These are phyloP conservation scores for Emydoidea blandingii DNA, from an alignment of 2,797 vertebrate genomes.

Conservation along the genomic window DNA sequence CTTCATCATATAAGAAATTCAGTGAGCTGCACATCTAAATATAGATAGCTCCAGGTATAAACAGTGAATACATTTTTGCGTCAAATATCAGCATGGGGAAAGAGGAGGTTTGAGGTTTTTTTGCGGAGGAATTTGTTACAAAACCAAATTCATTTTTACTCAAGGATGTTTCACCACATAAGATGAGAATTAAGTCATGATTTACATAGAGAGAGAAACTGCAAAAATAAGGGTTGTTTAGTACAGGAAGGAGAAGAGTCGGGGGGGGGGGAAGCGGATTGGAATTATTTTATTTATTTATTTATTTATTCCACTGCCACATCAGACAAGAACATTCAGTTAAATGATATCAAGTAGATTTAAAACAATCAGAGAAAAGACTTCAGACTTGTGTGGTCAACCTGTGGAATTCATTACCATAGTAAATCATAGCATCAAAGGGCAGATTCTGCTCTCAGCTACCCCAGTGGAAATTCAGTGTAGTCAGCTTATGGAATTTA, in stretches of 20 bases:
- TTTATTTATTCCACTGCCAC: background rate
- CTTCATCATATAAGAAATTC: conserved; percentile 38
- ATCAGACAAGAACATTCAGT: background rate
- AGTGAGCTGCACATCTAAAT: background rate
- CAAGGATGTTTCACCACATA: conserved; percentile 5
- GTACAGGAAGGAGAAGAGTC: background rate
- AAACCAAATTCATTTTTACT: conserved; percentile 27
- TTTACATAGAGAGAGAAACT: background rate
- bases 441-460: background rate
- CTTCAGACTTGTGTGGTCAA: background rate
- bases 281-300: too few relatives aligned
- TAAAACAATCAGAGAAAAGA: background rate
- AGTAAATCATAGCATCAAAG: background rate
- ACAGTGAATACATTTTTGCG: background rate
- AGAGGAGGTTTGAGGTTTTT: background rate
- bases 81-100: conserved; percentile 43
- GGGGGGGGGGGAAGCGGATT: background rate
- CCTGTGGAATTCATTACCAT: background rate
- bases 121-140: conserved; percentile 8
- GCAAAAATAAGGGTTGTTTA: background rate
- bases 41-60: conserved; percentile 44
- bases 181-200: background rate
- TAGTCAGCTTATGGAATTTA: background rate
- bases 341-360: background rate
- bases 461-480: background rate